Percentiles rank a stretch among this genome's conserved stretches.
Conservation (phyloP, 2,888 invertebrate species). For the Neoscelio sp. region DNA sequence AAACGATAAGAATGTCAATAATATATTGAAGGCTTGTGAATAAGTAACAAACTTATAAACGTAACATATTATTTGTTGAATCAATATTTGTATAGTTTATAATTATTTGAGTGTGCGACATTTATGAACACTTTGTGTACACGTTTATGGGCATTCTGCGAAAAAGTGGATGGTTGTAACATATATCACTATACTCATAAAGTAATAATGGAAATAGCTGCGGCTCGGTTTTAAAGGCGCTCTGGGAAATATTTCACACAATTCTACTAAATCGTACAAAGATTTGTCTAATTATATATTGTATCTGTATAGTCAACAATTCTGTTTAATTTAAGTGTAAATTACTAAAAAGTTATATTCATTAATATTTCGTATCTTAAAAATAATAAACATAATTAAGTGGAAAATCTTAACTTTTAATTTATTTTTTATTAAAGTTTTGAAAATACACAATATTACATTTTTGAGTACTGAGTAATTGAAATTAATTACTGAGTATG, state of each 20-base stretch:
- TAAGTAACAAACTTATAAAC: not conserved
- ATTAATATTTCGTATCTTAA: no score
- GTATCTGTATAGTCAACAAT: no score
- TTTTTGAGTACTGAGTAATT: no score
- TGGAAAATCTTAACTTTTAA: no score
- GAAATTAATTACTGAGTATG: no score
- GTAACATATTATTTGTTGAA: not conserved
- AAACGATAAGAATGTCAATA: no score
- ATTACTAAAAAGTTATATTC: no score
- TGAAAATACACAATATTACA: no score
- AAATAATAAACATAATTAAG: no score
- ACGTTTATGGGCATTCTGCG: constrained; percentile 1
- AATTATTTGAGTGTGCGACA: not conserved
- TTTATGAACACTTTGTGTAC: constrained; percentile 1
- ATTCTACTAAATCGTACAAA: not conserved
- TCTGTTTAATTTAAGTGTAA: no score
- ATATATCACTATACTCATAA: constrained; percentile 16
- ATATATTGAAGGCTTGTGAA: no score
- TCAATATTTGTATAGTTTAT: not conserved
- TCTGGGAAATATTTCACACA: not conserved
- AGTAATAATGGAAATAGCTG: constrained; percentile 6
- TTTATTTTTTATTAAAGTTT: no score
- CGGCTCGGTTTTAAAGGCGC: not conserved
- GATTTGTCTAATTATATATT: not conserved
- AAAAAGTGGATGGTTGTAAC: constrained; percentile 2